Evolutionary conservation across 92 coral and sea anemone genomes (phyloP).

Genomic region (Palythoa grandiflora): DNA sequence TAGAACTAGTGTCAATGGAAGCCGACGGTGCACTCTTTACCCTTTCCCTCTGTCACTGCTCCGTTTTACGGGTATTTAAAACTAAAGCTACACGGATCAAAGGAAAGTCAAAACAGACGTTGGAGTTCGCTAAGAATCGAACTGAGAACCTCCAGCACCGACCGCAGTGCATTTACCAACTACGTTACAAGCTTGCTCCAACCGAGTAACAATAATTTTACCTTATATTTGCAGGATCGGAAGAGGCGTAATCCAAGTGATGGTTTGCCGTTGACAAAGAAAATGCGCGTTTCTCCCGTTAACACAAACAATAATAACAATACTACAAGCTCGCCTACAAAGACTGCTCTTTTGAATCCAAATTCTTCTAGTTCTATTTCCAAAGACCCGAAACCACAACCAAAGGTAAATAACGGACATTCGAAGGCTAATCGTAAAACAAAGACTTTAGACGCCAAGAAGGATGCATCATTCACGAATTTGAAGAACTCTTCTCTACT

Average conservation of each 20-base stretch:
- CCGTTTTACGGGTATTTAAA: too few species aligned
- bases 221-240: slow-evolving; percentile 21
- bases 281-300: slow-evolving; percentile 81
- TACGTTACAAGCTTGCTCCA: neutral
- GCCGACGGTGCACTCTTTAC: too few species aligned
- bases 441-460: slow-evolving; percentile 44
- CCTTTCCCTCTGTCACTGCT: too few species aligned
- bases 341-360: slow-evolving; percentile 8
- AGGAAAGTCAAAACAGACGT: too few species aligned
- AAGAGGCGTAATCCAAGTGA: slow-evolving; percentile 56
- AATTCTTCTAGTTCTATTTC: slow-evolving; percentile 18
- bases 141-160: neutral
- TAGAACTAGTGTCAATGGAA: too few species aligned
- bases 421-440: slow-evolving; percentile 10
- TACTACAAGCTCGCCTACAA: slow-evolving; percentile 42
- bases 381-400: slow-evolving; percentile 15
- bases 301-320: slow-evolving; percentile 76
- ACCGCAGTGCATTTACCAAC: too few species aligned
- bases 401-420: slow-evolving; percentile 31
- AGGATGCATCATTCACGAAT: slow-evolving; percentile 17
- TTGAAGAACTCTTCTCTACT: slow-evolving; percentile 21
- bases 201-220: neutral
- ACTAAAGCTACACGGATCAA: too few species aligned
- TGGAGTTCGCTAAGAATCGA: neutral
- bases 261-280: slow-evolving; percentile 71